Percentiles rank a stretch among this genome's conserved stretches.
Conservation (phyloP, 2,113 vertebrate species). For the Cyprinodon brontotheroides region DNA sequence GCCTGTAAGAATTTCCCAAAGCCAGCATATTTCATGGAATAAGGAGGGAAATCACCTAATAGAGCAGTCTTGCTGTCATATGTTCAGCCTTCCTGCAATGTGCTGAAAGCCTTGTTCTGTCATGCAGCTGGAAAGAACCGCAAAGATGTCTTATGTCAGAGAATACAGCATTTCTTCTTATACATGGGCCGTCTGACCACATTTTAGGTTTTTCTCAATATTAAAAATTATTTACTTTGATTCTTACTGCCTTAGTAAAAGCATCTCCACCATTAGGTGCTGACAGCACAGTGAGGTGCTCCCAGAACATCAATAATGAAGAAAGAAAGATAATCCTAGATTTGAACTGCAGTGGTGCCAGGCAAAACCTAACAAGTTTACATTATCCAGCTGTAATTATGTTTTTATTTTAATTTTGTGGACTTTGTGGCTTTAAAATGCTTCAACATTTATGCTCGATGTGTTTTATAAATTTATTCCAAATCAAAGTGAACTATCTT, state of each 20-base stretch:
- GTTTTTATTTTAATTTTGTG: too few relatives aligned
- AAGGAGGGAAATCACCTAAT: not conserved
- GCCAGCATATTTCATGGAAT: not conserved
- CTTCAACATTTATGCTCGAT: not conserved
- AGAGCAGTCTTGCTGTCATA: not conserved
- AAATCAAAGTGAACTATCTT: not conserved
- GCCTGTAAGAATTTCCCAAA: not conserved
- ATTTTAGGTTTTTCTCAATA: not conserved
- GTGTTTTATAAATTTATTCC: not conserved
- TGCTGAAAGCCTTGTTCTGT: not conserved
- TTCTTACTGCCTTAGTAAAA: not conserved
- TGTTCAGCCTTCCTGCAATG: not conserved
- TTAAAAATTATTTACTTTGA: not conserved
- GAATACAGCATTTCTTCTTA: too few relatives aligned
- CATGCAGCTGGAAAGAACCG: too few relatives aligned
- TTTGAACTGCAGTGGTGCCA: too few relatives aligned
- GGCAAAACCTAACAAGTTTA: too few relatives aligned
- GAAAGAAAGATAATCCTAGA: too few relatives aligned
- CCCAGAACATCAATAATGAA: not conserved
- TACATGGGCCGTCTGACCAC: not conserved
- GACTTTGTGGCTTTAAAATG: not conserved
- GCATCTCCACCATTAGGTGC: not conserved
- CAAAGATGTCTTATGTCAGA: too few relatives aligned
- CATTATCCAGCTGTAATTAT: too few relatives aligned
- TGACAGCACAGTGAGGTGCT: not conserved